A percentile compares a stretch with the other conserved stretches of the same genome.
phyloP scores from a whole-genome alignment of 2,797 vertebrate genomes.

The Acanthiza pusilla region DNA sequence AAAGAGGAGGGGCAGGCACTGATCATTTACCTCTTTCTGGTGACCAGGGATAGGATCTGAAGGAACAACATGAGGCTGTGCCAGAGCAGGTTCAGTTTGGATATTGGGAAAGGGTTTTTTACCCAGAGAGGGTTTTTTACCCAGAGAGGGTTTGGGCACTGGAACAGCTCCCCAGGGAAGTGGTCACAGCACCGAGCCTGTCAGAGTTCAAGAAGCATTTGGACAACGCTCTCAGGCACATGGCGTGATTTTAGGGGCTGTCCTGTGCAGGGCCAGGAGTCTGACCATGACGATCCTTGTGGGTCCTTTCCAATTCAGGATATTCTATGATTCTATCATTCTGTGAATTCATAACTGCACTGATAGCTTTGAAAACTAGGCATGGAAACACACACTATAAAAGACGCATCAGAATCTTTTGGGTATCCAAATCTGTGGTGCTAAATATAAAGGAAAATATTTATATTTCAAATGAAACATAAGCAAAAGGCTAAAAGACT shows the following conservation, averaged over 20 bases:
- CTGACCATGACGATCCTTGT: neutral
- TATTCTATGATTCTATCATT: neutral
- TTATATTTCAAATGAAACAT: neutral
- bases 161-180: neutral
- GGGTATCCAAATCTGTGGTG: neutral
- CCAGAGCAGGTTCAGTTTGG: neutral
- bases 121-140: rapidly evolving
- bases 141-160: rapidly evolving
- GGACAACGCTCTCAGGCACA: neutral
- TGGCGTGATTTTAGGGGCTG: neutral
- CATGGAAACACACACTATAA: neutral
- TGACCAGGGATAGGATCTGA: neutral
- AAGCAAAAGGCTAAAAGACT: neutral
- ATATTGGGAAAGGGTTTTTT: neutral
- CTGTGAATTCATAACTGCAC: neutral
- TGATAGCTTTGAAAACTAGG: neutral
- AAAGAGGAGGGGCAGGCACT: neutral
- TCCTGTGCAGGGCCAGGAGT: neutral
- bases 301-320: neutral
- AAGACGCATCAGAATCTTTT: neutral
- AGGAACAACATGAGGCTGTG: neutral
- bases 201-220: neutral
- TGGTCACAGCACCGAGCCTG: neutral
- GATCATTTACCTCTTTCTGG: neutral
- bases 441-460: neutral